Base-by-base conservation (phyloP, 2,888 invertebrate genomes). In the Nematopogon swammerdamellus region DNA sequence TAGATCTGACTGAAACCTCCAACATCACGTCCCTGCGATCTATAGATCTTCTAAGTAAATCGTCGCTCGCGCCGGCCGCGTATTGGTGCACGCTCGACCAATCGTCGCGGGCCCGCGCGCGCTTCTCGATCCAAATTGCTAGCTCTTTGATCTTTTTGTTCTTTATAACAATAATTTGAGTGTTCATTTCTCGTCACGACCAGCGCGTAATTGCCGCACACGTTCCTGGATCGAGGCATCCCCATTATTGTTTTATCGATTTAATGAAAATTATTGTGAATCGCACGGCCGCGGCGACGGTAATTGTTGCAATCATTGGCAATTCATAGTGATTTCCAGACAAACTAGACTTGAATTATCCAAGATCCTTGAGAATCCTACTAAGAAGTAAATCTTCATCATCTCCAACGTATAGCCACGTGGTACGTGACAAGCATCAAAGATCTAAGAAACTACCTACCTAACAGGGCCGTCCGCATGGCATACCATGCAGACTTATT, bases 121-220 rank as follows among this genome's bases (percentile, higher is more conserved):
- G 36, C 3, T 14, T 36, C n/a, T 14, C 36, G 6, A 14, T 14
- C 8, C 17, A 18, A 65, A 63, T 71, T 66, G 69, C 70, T 70
- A 67, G 67, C 68, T 58, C 61, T 72, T 72, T 70, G 68, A 75
- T 75, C 75, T 68, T 76, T 77, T 76, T 68, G 67, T 69, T 79
- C 74, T 69, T 79, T 74, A 79, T 77, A 77, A 79, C 71, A 77
- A 79, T 79, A 77, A 79, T 77, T 36, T 36, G 36, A 36, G 36
- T 36, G 36, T 36, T 36, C 36, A 14, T 6, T 36, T 36, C 36
- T 4, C 36, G 36, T 36, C 36, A 36, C 36, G 36, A 36, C 36
- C 36, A 3, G 14, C 36, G 11, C 25, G 36, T 36, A 14, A 36
- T 36, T 6, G 36, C 11, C 11, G 11, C 36, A 36, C 36, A 36